These are phyloP conservation scores for Apoderus coryli DNA, from an alignment of 2,888 invertebrate species.

Conservation along the genomic window DNA sequence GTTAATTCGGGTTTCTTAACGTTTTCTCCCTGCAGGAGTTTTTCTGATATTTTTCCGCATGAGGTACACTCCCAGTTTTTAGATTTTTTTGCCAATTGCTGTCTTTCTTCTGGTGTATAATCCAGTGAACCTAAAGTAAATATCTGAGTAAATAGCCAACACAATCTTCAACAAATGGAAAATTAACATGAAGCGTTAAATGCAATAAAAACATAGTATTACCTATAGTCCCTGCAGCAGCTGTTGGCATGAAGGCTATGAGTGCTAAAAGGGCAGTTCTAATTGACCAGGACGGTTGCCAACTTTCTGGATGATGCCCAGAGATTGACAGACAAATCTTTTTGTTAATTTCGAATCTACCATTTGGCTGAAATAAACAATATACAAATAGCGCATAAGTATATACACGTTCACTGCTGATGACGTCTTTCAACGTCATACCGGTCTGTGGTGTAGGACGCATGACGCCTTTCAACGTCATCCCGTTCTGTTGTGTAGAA, in stretches of 20 bases:
- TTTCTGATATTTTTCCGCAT: slow-evolving; percentile 44
- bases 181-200: no score
- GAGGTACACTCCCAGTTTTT: slow-evolving; percentile 45
- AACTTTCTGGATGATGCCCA: slow-evolving; percentile 93
- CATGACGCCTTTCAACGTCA: no score
- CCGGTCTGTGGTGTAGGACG: no score
- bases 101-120: slow-evolving; percentile 73
- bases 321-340: slow-evolving; percentile 94
- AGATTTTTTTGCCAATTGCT: slow-evolving; percentile 61
- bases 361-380: slow-evolving; percentile 58
- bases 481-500: no score
- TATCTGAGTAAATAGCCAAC: no score
- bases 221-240: slow-evolving; percentile 68
- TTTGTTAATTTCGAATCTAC: slow-evolving; percentile 83
- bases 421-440: no score
- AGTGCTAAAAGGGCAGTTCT: slow-evolving; percentile 82
- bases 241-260: slow-evolving; percentile 89
- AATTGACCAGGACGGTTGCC: slow-evolving; percentile 96
- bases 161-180: no score
- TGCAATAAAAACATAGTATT: no score
- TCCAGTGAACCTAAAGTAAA: slow-evolving; percentile 86
- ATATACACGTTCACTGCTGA: neutral
- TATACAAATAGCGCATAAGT: neutral
- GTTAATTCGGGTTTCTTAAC: slow-evolving; percentile 29
- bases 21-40: slow-evolving; percentile 33